Evolutionary conservation across 1,140 invertebrate genomes (phyloP), one percentile per base, ranked within the genome.

Genomic region (Calephelis nemesis): DNA sequence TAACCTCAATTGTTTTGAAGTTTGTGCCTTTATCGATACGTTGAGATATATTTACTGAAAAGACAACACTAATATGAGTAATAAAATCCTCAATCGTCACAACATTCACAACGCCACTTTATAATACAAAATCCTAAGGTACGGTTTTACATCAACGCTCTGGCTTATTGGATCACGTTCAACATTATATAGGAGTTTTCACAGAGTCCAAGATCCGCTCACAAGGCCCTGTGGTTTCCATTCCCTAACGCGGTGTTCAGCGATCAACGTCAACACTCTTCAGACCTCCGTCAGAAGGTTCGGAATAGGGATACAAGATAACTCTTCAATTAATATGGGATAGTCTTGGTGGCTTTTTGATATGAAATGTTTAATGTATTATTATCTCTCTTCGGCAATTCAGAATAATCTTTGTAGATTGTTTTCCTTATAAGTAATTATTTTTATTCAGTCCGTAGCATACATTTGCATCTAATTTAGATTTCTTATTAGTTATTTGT

Each of bases 191-290:
- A 75, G 75, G 70, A 68, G 76, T 87, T 72, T 91, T 90, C 78
- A 74, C 88, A 93, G 92, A 93, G 89, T 74, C 91, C 91, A 65
- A 85, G 91, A 68, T 89, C 90, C 76, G 85, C 87, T 69, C 89
- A 92, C 82, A 83, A 90, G 80, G 91, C 91, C 78, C 82, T 89
- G 82, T 93, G 92, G 92, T 93, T 93, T 81, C 92, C 92, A 82
- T 93, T 93, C 81, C 86, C 88, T 85, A 91, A 92, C 84, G 91
- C 90, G 69, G 88, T 93, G 80, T 92, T 93, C 84, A 85, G 81
- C 71, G 92, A 93, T 68, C 81, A 86, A 77, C 84, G 80, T 71
- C 83, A 91, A 63, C 91, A 92, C 75, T 79, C 81, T 49, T 89
- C 87, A 71, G 88, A 91, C 73, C 83, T 92, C 68, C 84, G 89